A percentile compares a stretch with the other conserved stretches of the same genome.
Evolutionary conservation across 2,797 vertebrate genomes (phyloP).

Genomic region (Antennarius maculatus): DNA sequence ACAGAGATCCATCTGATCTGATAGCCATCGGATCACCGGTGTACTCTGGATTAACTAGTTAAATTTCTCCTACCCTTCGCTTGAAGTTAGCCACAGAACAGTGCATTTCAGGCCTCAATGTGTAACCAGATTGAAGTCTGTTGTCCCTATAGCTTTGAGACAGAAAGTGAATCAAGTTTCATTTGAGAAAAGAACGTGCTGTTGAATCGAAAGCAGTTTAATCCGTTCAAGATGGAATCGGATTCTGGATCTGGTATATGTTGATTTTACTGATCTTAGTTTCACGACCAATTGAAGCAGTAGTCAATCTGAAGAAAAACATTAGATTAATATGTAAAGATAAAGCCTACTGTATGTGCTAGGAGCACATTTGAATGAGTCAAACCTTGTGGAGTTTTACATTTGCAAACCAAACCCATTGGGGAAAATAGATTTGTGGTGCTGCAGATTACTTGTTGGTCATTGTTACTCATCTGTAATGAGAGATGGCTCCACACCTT

Average conservation of each 20-base stretch:
- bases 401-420: neutral
- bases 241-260: neutral
- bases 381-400: neutral
- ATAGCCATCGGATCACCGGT: slow-evolving; percentile 11
- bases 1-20: slow-evolving; percentile 21
- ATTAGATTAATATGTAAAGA: neutral
- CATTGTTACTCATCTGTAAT: neutral
- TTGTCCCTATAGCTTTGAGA: too few species aligned
- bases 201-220: neutral
- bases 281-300: neutral
- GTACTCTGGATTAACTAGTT: slow-evolving; percentile 34
- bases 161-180: neutral
- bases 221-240: neutral
- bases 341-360: neutral
- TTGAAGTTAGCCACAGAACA: slow-evolving; percentile 11
- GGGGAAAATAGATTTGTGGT: neutral
- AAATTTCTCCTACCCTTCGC: slow-evolving; percentile 14
- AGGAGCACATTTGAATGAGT: too few species aligned
- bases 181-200: neutral
- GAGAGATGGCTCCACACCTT: slow-evolving; percentile 16
- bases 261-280: neutral
- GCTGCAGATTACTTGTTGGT: neutral
- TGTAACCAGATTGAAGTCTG: neutral
- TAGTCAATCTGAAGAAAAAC: neutral
- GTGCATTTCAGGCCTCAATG: slow-evolving; percentile 10